Base-by-base conservation (phyloP, 92 coral and sea anemone genomes). In the Anthopleura xanthogrammica region DNA sequence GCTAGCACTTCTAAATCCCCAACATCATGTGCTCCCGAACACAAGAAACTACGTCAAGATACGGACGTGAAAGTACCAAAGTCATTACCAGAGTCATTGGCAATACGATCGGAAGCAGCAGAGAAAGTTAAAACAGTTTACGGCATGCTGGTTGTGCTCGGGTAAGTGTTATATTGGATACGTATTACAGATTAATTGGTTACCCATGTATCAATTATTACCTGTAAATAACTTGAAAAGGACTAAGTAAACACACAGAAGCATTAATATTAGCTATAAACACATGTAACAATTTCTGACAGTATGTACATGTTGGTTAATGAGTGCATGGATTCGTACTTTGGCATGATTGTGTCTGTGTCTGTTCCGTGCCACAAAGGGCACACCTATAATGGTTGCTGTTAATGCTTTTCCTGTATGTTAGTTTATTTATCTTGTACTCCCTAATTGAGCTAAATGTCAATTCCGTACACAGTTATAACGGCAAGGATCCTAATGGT, bases 401-500 rank as follows among this genome's bases (percentile, higher is more conserved):
- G 58, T 68, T 29, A 68, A 22, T 36, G 3, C 0, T 68, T 24
- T 12, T 23, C 41, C 43, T 5, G 70, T 54, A 1, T 9, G 6
- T 0, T 36, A 39, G 16, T 19, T 50, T 50, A 42, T 75, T 75
- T 2, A 75, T 42, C 24, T 9, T 43, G n/a, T 42, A 13, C 40
- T 6, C 12, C 57, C 52, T 24, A 42, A 54, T 54, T 13, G 11
- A 54, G 14, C 58, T 54, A 11, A 12, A 14, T 54, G 11, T 20
- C 19, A 79, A 86, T 72, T 80, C 75, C 12, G 7, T 62, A 20
- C 70, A 62, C 81, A 93, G 98, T 78, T 93, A 93, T 81, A 93
- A 93, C 85, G 98, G 98, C 68, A 88, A 86, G 78, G 79, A 87
- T 65, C 92, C 91, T 10, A 87, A 88, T 78, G 98, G 91, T 29